phyloP scores from a whole-genome alignment of 2,113 vertebrate genomes.

The Cyprinodon tularosa region DNA sequence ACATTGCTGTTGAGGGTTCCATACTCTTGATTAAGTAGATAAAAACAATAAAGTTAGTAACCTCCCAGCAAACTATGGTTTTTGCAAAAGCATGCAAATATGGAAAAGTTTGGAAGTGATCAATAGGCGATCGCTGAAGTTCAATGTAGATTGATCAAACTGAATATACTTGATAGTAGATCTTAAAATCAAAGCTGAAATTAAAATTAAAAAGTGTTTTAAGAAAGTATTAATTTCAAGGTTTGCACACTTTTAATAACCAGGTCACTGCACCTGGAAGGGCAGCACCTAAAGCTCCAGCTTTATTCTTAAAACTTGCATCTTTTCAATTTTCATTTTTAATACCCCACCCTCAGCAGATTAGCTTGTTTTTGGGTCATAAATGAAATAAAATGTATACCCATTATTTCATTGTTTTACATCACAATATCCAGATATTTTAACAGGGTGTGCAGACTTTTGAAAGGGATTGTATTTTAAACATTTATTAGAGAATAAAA shows the following conservation, averaged over 20 bases:
- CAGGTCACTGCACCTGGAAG: not conserved
- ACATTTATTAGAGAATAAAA: constrained; percentile 7
- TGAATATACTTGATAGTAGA: not conserved
- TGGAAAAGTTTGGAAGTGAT: not conserved
- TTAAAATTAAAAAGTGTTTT: not conserved
- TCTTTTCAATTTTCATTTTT: not conserved
- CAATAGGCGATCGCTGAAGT: not conserved
- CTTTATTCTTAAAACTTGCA: not conserved
- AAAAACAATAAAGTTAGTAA: not conserved
- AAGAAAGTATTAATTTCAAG: not conserved
- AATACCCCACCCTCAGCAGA: not conserved
- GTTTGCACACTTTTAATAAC: not conserved
- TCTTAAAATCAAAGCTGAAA: not conserved
- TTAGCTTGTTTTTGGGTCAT: not conserved
- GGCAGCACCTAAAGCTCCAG: not conserved
- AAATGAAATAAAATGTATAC: not conserved
- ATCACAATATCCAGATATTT: not conserved
- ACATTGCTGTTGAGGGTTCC: no score
- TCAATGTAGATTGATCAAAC: not conserved
- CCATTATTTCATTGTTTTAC: no score
- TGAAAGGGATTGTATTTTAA: not conserved
- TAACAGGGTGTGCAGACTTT: not conserved
- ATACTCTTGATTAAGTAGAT: no score
- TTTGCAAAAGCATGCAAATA: not conserved
- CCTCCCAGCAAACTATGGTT: not conserved